phyloP scores from a whole-genome alignment of 2,888 invertebrate genomes.

The Drosophila gaucha region DNA sequence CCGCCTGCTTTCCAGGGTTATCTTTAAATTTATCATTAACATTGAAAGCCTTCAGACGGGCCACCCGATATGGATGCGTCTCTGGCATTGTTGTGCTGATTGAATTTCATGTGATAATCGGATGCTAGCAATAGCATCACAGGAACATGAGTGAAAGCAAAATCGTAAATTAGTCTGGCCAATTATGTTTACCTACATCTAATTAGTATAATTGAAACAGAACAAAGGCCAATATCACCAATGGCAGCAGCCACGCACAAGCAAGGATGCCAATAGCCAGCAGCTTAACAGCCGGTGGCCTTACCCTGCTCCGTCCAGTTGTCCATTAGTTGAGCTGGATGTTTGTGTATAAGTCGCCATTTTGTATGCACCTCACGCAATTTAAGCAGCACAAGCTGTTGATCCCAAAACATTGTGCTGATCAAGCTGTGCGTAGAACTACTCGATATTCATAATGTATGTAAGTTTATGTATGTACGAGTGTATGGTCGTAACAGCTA shows the following conservation, averaged over 20 bases:
- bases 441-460: slow-evolving; percentile 3
- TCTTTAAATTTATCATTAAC: slow-evolving; percentile 64
- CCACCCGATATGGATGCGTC: not conserved
- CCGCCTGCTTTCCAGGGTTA: slow-evolving; percentile 36
- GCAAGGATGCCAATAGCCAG: slow-evolving; percentile 23
- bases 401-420: slow-evolving; percentile 16
- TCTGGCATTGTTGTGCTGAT: slow-evolving; percentile 19
- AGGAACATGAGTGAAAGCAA: slow-evolving; percentile 24
- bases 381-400: slow-evolving; percentile 23
- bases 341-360: slow-evolving; percentile 8
- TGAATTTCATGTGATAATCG: slow-evolving; percentile 41
- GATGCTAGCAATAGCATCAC: slow-evolving; percentile 19
- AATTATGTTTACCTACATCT: slow-evolving; percentile 79
- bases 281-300: slow-evolving; percentile 1
- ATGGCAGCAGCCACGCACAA: slow-evolving; percentile 17
- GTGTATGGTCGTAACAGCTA: too few species aligned
- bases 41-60: slow-evolving; percentile 6
- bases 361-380: slow-evolving; percentile 41
- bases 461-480: not conserved
- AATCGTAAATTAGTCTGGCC: slow-evolving; percentile 70
- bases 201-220: slow-evolving; percentile 77
- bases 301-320: slow-evolving; percentile 10
- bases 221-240: slow-evolving; percentile 49
- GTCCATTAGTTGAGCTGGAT: slow-evolving; percentile 2
- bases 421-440: slow-evolving; percentile 17